Conservation (phyloP, 2,888 invertebrate species). For the Tyria jacobaeae region DNA sequence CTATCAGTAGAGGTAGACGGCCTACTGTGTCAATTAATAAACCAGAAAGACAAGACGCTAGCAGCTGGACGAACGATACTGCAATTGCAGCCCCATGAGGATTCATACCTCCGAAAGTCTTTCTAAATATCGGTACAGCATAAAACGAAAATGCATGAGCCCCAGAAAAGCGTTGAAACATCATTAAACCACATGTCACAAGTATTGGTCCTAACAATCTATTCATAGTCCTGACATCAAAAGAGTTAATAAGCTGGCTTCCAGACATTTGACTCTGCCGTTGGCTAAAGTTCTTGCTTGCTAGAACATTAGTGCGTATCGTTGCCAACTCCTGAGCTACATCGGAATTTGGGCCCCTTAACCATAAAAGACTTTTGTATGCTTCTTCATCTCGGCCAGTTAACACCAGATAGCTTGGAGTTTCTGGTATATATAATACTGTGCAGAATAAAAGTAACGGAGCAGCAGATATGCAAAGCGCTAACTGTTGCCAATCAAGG, state of each 20-base stretch:
- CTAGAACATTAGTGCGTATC: constrained; percentile 89
- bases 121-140: constrained; percentile 94
- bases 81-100: constrained; percentile 94
- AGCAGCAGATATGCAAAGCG: constrained; percentile 92
- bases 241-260: constrained; percentile 74
- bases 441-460: constrained; percentile 92
- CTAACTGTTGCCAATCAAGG: constrained; percentile 94
- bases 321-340: constrained; percentile 91
- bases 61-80: constrained; percentile 93
- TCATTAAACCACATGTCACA: constrained; percentile 95
- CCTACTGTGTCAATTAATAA: constrained; percentile 95
- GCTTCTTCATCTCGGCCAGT: constrained; percentile 90
- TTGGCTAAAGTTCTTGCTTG: constrained; percentile 83
- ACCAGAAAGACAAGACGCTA: constrained; percentile 94
- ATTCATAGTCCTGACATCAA: constrained; percentile 80
- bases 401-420: constrained; percentile 93
- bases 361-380: constrained; percentile 90
- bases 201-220: constrained; percentile 90
- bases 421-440: constrained; percentile 94
- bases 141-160: constrained; percentile 95
- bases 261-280: constrained; percentile 79
- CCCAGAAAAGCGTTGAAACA: constrained; percentile 94
- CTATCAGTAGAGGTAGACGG: constrained; percentile 92
- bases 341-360: constrained; percentile 93
- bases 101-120: constrained; percentile 93